Evolutionary conservation across 2,113 vertebrate genomes (phyloP).

Genomic region (Rousettus leschenaultii): DNA sequence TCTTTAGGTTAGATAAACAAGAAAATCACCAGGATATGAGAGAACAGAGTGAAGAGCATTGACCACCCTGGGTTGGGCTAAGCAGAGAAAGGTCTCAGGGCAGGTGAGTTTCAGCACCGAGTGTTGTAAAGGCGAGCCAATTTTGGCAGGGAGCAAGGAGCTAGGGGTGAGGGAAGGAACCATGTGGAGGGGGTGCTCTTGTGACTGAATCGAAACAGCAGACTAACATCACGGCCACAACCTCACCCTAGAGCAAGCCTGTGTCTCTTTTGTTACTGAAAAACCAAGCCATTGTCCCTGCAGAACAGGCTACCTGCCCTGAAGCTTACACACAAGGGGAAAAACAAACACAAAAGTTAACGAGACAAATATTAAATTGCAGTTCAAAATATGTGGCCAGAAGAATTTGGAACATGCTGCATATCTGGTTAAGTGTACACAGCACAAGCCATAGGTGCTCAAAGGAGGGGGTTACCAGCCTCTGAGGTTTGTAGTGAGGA

Average conservation of each 20-base stretch:
- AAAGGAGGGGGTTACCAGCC: not conserved
- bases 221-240: not conserved
- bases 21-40: not conserved
- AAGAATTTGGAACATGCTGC: conserved; percentile 12
- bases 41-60: not conserved
- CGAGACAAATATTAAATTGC: conserved; percentile 36
- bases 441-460: not conserved
- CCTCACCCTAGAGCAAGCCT: not conserved
- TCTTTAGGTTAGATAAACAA: not conserved
- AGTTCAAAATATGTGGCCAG: not conserved
- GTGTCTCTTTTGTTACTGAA: conserved; percentile 9
- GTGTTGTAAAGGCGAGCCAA: not conserved
- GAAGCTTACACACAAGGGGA: conserved; percentile 11
- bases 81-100: not conserved
- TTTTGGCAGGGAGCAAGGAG: not conserved
- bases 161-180: not conserved
- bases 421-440: not conserved
- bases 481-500: not conserved
- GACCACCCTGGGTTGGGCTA: not conserved
- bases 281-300: conserved; percentile 25
- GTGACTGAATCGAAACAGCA: not conserved
- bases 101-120: not conserved
- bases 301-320: conserved; percentile 11
- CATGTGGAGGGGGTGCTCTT: not conserved
- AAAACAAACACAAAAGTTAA: not conserved